phyloP scores from a whole-genome alignment of 2,888 invertebrate species.

The Pycnomerus fuliginosus region DNA sequence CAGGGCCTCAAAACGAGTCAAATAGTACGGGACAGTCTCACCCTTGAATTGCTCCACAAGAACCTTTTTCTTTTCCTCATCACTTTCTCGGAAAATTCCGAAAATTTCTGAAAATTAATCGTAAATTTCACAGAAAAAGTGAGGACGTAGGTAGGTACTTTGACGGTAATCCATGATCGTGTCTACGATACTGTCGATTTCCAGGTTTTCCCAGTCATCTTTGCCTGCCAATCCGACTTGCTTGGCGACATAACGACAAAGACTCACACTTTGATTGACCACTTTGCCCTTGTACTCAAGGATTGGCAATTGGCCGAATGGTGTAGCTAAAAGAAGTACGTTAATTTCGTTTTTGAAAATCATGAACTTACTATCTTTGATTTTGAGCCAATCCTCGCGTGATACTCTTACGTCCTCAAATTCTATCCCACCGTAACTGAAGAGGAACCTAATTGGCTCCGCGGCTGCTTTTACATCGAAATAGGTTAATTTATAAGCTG shows the following conservation, averaged over 20 bases:
- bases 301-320: not conserved
- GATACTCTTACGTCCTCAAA: slow-evolving; percentile 64
- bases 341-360: no score
- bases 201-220: not conserved
- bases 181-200: not conserved
- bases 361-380: slow-evolving; percentile 9
- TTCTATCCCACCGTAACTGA: slow-evolving; percentile 61
- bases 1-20: no score
- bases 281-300: not conserved
- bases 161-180: slow-evolving; percentile 56
- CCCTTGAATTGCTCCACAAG: slow-evolving; percentile 51
- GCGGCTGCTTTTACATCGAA: slow-evolving; percentile 62
- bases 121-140: no score
- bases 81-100: no score
- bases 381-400: slow-evolving; percentile 23
- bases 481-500: slow-evolving; percentile 61
- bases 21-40: no score
- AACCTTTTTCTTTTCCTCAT: no score
- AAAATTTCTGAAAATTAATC: no score
- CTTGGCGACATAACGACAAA: not conserved
- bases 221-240: not conserved
- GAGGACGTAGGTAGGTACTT: no score
- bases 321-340: slow-evolving; percentile 35
- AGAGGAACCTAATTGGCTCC: slow-evolving; percentile 61
- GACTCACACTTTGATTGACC: not conserved